These are phyloP conservation scores for Atherinosoma microstoma DNA, from an alignment of 2,797 vertebrate species.

Conservation along the genomic window DNA sequence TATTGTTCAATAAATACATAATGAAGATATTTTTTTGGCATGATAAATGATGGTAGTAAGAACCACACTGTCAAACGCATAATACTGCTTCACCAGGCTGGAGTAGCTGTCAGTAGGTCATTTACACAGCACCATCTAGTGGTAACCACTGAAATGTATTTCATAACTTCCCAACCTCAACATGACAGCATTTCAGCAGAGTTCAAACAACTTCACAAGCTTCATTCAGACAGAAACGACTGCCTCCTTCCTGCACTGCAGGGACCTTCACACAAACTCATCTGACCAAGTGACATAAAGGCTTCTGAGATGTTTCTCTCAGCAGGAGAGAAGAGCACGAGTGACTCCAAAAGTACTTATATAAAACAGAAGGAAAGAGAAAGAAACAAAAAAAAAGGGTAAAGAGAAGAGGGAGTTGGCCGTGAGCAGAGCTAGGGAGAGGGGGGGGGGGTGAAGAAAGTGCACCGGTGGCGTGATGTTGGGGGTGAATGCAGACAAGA, in stretches of 20 bases:
- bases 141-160: constrained; percentile 69
- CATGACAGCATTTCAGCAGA: constrained; percentile 38
- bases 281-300: constrained; percentile 64
- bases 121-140: constrained; percentile 80
- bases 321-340: constrained; percentile 70
- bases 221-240: constrained; percentile 33
- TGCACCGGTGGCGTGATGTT: constrained; percentile 62
- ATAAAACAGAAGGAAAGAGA: constrained; percentile 52
- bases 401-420: constrained; percentile 49
- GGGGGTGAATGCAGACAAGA: constrained; percentile 22
- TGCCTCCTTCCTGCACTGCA: constrained; percentile 51
- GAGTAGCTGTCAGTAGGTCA: constrained; percentile 59
- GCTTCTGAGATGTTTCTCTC: constrained; percentile 65
- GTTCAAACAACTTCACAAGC: constrained; percentile 51
- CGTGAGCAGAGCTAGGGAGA: constrained; percentile 46
- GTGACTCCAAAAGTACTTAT: constrained; percentile 65
- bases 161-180: constrained; percentile 23
- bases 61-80: constrained; percentile 58
- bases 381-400: constrained; percentile 23
- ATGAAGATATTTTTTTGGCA: constrained; percentile 75
- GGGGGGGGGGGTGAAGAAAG: constrained; percentile 54
- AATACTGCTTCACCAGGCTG: constrained; percentile 67
- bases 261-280: constrained; percentile 55
- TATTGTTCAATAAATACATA: constrained; percentile 78
- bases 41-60: constrained; percentile 51